Base-by-base conservation (phyloP, 1,140 invertebrate species). In the Camponotus pennsylvanicus region DNA sequence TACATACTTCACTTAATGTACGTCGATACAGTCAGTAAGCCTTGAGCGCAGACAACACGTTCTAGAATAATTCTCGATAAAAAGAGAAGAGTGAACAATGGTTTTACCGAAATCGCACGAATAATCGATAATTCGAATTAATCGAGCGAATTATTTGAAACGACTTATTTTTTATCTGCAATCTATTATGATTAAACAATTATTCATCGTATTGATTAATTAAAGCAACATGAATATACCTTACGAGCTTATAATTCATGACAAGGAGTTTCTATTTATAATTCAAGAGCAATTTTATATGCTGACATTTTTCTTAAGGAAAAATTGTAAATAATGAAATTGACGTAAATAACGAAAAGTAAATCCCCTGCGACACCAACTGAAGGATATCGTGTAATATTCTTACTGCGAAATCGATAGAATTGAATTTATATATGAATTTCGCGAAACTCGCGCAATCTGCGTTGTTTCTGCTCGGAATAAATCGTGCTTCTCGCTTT, bases 41-140 rank as follows among this genome's bases (percentile, higher is more conserved):
- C 79, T 83, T 83, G 69, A 75, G 21, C 55, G 69, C 27, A 11
- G 27, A 57, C 15, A 27, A 34, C 27, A 45, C 55, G 18, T 75
- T 45, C 55, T 75, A 83, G 63, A 75, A 83, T 75, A 63, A 75
- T 63, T 42, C 8, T 61, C 69, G 42, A 75, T 13, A 75, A 83
- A 13, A 66, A 15, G 27, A 61, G 27, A 13, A 15, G 45, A 7
- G 55, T 7, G 15, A 13, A 73, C 40, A 61, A 83, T 83, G 13
- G 40, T 3, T 34, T 59, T 13, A 37, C 9, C 49, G 40, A 59
- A 82, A 73, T 45, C 34, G 8, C 32, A 13, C 64, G 9, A 4
- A 9, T 32, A 13, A 13, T 69, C 49, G n/a, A 55, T 69, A 21
- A 69, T 45, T 55, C 63, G 34, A 37, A 57, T 69, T 45, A 37